A percentile compares a stretch with the other conserved stretches of the same genome.
Evolutionary conservation across 64 coral and sea anemone genomes (phyloP).

Genomic region (Stichodactyla mertensii): DNA sequence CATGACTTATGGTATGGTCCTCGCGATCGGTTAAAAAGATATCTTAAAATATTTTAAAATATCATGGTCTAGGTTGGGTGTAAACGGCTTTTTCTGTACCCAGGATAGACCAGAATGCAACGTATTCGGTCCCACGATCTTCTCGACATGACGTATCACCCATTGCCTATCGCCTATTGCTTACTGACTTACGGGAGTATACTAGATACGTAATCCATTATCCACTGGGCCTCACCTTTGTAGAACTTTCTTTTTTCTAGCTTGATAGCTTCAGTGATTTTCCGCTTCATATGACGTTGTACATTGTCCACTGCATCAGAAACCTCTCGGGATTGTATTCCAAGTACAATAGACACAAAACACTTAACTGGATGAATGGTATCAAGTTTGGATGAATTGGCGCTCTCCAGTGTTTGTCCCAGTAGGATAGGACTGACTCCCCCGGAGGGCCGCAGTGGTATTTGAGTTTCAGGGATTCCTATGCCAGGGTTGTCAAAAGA

Average conservation of each 20-base stretch:
- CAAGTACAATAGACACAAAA: conserved; percentile 86
- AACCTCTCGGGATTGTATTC: conserved; percentile 73
- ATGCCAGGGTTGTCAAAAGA: conserved; percentile 66
- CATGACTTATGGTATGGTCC: too few species aligned
- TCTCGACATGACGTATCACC: too few species aligned
- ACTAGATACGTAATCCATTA: background rate
- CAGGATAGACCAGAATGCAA: too few species aligned
- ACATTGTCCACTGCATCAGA: conserved; percentile 53
- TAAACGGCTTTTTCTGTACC: background rate
- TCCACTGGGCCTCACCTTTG: background rate
- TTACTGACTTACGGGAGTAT: too few species aligned
- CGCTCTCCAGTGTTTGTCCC: conserved; percentile 71
- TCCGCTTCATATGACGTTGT: conserved; percentile 15
- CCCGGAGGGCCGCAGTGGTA: conserved; percentile 36
- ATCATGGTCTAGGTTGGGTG: too few species aligned
- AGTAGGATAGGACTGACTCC: conserved; percentile 41
- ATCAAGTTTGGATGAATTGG: conserved; percentile 23
- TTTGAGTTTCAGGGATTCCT: conserved; percentile 70
- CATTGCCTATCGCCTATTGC: too few species aligned
- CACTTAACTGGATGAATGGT: conserved; percentile 53
- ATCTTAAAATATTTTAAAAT: too few species aligned
- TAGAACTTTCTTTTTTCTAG: conserved; percentile 57
- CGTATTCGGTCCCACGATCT: too few species aligned
- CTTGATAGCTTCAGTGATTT: conserved; percentile 42
- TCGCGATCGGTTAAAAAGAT: too few species aligned